phyloP scores from a whole-genome alignment of 64 coral and sea anemone genomes.

The Exaiptasia diaphana region DNA sequence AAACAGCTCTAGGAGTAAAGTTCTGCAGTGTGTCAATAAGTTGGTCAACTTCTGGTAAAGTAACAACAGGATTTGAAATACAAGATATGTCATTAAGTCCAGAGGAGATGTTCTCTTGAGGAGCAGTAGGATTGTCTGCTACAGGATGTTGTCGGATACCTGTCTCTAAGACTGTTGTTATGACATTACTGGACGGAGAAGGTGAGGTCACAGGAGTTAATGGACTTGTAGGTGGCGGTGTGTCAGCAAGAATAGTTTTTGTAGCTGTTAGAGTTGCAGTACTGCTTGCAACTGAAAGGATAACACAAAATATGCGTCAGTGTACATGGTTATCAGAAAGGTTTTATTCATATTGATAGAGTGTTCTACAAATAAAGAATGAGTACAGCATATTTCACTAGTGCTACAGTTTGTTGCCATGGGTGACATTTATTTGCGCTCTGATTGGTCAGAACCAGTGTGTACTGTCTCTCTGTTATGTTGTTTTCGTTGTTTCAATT shows the following conservation, averaged over 20 bases:
- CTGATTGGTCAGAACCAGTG: too few species aligned
- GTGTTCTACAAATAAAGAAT: too few species aligned
- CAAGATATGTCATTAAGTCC: background rate
- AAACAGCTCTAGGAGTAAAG: background rate
- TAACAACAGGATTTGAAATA: too few species aligned
- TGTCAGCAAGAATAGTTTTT: background rate
- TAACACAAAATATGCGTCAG: too few species aligned
- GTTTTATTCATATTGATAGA: too few species aligned
- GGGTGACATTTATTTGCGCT: too few species aligned
- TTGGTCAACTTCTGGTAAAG: background rate
- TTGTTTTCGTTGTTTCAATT: too few species aligned
- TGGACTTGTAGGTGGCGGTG: background rate
- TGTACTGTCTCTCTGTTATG: too few species aligned
- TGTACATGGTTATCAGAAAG: too few species aligned
- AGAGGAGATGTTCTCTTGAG: background rate
- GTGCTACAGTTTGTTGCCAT: too few species aligned
- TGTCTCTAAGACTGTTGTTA: constrained; percentile 15
- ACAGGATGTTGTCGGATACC: background rate
- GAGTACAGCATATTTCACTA: too few species aligned
- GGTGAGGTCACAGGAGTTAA: background rate
- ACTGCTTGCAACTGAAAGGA: too few species aligned
- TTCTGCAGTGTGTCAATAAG: background rate
- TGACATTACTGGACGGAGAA: background rate
- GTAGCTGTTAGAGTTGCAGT: background rate
- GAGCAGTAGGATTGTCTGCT: background rate